Conservation (phyloP, 2,888 invertebrate species). For the Tuta absoluta region DNA sequence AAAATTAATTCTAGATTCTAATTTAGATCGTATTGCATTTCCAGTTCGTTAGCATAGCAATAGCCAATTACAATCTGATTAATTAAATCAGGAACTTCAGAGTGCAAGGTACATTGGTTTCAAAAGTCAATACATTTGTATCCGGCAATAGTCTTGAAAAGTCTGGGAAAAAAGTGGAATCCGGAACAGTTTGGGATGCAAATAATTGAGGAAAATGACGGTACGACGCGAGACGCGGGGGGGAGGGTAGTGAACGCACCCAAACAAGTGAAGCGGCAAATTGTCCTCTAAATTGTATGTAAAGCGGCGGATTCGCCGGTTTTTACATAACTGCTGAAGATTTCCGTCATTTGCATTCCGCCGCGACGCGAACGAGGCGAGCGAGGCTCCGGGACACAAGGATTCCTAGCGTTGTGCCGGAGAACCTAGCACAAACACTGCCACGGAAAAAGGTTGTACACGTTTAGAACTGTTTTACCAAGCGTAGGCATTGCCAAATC, state of each 20-base stretch:
- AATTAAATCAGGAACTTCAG: not conserved
- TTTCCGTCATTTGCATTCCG: slow-evolving; percentile 43
- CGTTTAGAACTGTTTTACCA: not conserved
- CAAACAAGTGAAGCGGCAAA: slow-evolving; percentile 57
- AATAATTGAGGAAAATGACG: slow-evolving; percentile 38
- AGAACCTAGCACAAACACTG: not conserved
- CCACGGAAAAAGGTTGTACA: not conserved
- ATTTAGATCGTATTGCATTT: not conserved
- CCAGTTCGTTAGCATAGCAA: not conserved
- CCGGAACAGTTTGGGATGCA: slow-evolving; percentile 27
- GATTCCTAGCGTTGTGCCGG: not conserved
- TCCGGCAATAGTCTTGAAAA: not conserved
- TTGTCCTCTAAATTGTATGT: slow-evolving; percentile 57
- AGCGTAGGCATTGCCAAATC: not conserved
- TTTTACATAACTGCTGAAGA: slow-evolving; percentile 45
- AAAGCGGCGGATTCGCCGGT: slow-evolving; percentile 45
- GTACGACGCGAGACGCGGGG: slow-evolving; percentile 25
- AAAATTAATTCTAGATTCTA: not conserved
- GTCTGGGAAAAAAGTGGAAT: slow-evolving; percentile 7
- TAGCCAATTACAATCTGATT: not conserved
- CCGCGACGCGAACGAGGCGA: slow-evolving; percentile 7
- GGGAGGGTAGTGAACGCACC: slow-evolving; percentile 28
- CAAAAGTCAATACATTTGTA: not conserved
- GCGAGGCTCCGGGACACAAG: not conserved
- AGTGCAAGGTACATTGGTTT: not conserved